Percentiles rank a stretch among this genome's conserved stretches.
These are phyloP conservation scores for Acropora yongei DNA, from an alignment of 64 coral and sea anemone genomes.

Conservation along the genomic window DNA sequence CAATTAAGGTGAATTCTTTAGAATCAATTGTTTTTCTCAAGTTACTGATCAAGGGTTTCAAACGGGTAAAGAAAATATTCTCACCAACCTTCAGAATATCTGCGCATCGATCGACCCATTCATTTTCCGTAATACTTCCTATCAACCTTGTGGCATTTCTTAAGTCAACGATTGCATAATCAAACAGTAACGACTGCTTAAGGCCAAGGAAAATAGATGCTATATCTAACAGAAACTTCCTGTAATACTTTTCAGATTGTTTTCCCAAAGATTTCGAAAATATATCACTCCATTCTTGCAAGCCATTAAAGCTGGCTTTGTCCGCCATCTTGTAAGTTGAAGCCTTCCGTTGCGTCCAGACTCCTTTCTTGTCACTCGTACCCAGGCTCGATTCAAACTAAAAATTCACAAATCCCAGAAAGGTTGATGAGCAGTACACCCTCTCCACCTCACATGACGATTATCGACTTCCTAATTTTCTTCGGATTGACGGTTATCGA, in stretches of 20 bases:
- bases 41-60: neutral
- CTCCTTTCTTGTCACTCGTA: neutral
- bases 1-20: conserved; percentile 32
- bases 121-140: neutral
- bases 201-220: conserved; percentile 21
- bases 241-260: conserved; percentile 2
- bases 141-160: conserved; percentile 3
- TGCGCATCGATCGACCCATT: neutral
- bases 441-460: no score
- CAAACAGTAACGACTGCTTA: conserved; percentile 55
- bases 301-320: neutral
- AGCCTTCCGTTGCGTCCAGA: neutral
- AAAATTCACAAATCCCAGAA: no score
- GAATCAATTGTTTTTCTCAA: conserved; percentile 2
- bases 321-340: conserved; percentile 38
- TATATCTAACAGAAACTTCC: conserved; percentile 28
- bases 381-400: neutral
- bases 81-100: conserved; percentile 29
- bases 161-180: conserved; percentile 33
- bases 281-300: neutral
- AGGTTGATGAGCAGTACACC: no score
- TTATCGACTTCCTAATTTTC: no score
- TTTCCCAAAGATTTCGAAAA: conserved; percentile 49
- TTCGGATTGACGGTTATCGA: no score
- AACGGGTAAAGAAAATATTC: conserved; percentile 25